phyloP scores from a whole-genome alignment of 1,140 invertebrate species.

The Gyrodactylus salaris region DNA sequence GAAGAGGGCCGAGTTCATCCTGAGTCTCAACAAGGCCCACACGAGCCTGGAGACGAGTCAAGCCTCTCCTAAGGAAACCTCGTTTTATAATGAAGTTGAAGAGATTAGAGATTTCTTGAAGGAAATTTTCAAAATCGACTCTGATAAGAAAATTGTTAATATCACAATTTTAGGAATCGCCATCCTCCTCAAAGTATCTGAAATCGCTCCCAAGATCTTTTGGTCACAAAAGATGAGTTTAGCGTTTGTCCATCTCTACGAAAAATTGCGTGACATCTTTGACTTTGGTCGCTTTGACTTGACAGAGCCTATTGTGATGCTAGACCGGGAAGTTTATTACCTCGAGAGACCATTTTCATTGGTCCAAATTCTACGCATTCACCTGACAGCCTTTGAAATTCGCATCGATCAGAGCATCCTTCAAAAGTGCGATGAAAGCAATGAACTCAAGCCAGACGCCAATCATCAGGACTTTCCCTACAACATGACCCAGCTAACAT shows the following conservation, averaged over 20 bases:
- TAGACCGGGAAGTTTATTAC: background rate
- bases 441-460: background rate
- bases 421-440: background rate
- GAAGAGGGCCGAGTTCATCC: background rate
- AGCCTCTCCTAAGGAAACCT: no score
- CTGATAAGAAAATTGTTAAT: background rate
- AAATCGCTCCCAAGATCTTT: background rate
- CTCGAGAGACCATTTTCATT: background rate
- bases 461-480: background rate
- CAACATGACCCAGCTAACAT: background rate
- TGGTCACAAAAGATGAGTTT: background rate
- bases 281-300: background rate
- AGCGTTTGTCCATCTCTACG: background rate
- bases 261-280: background rate
- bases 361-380: background rate
- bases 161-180: background rate
- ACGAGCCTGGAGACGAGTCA: no score
- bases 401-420: background rate
- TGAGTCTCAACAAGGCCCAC: no score
- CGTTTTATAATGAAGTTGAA: background rate
- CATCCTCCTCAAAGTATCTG: background rate
- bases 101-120: background rate
- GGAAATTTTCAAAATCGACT: background rate
- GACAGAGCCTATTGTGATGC: background rate
- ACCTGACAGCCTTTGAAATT: background rate